Conservation (phyloP, 2,113 vertebrate species). For the Leptocoma aspasia region DNA sequence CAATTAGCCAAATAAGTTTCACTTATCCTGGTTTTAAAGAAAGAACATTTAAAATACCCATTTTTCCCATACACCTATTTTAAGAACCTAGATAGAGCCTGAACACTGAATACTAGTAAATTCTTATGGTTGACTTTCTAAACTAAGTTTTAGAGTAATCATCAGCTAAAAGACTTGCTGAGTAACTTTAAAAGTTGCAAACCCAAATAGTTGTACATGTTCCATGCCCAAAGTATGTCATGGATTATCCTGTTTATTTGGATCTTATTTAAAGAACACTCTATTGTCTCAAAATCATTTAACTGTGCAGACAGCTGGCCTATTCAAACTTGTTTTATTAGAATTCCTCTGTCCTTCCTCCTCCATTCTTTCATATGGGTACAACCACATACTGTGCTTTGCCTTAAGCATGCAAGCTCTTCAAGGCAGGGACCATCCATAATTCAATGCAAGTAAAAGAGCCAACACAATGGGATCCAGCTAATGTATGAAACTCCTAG, state of each 20-base stretch:
- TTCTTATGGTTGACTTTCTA: neutral
- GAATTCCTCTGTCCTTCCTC: conserved; percentile 66
- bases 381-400: conserved; percentile 65
- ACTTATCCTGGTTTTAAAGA: conserved; percentile 8
- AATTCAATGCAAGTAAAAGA: conserved; percentile 51
- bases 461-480: conserved; percentile 28
- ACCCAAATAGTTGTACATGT: conserved; percentile 28
- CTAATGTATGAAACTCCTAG: neutral
- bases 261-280: conserved; percentile 62
- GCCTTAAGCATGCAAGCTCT: conserved; percentile 63
- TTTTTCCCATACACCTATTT: neutral
- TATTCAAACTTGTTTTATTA: conserved; percentile 70
- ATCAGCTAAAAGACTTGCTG: neutral
- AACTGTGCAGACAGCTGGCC: conserved; percentile 66
- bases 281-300: conserved; percentile 67
- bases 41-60: neutral
- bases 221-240: conserved; percentile 51
- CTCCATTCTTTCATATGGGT: conserved; percentile 65
- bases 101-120: neutral
- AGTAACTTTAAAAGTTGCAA: conserved; percentile 21
- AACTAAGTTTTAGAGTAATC: neutral
- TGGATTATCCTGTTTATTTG: conserved; percentile 65
- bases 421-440: conserved; percentile 57
- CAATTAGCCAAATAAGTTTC: conserved; percentile 57
- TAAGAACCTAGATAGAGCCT: neutral